phyloP scores from a whole-genome alignment of 2,797 vertebrate genomes.

The Syndactyla subalaris region DNA sequence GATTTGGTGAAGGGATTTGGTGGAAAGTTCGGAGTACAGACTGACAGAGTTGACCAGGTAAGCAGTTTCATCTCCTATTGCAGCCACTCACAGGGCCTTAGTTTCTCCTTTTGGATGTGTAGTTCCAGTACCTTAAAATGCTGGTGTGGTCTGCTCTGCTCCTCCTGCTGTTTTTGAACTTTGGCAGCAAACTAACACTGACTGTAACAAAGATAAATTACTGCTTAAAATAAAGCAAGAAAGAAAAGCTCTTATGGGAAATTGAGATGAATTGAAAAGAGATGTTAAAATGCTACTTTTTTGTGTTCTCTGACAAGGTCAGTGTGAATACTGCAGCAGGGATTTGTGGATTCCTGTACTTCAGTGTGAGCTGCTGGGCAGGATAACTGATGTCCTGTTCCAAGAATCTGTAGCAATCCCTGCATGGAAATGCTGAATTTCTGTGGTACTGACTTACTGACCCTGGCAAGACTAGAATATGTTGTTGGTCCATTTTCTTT shows the following conservation, averaged over 20 bases:
- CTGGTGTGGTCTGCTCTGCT: not conserved
- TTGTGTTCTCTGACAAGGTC: not conserved
- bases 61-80: not conserved
- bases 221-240: not conserved
- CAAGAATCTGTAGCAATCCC: not conserved
- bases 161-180: not conserved
- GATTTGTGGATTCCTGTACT: not conserved
- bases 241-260: not conserved
- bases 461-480: not conserved
- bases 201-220: not conserved
- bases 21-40: conserved; percentile 93
- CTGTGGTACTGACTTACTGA: not conserved
- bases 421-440: not conserved
- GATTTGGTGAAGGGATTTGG: conserved; percentile 93
- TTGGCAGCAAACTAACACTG: not conserved
- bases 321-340: not conserved
- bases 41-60: conserved; percentile 86
- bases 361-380: not conserved
- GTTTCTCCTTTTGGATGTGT: not conserved
- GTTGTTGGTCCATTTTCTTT: not conserved
- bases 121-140: not conserved
- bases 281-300: not conserved
- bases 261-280: not conserved
- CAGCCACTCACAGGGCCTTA: not conserved
- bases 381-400: not conserved